Evolutionary conservation across 2,797 vertebrate genomes (phyloP).

Genomic region (Myripristis murdjan): DNA sequence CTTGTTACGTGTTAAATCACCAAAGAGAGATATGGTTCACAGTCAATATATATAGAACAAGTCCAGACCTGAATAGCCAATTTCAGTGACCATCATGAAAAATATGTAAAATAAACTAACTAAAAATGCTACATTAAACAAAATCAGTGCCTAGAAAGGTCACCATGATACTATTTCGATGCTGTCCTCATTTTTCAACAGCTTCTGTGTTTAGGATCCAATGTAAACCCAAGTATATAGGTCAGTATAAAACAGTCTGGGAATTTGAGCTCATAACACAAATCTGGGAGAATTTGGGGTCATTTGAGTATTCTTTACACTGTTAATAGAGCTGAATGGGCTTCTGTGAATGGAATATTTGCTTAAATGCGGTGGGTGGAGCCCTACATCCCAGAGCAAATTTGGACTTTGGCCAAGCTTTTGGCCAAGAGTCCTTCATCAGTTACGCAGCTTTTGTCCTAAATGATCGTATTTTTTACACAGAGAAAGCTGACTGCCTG

Average conservation of each 20-base stretch:
- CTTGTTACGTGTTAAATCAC: neutral
- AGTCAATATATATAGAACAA: neutral
- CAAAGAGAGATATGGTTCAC: neutral
- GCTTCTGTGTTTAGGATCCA: constrained; percentile 40
- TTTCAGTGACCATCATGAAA: neutral
- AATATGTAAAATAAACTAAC: too few relatives aligned
- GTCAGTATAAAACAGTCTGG: constrained; percentile 64
- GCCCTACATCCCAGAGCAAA: constrained; percentile 54
- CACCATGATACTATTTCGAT: constrained; percentile 30
- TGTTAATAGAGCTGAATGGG: constrained; percentile 65
- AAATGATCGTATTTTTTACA: constrained; percentile 26
- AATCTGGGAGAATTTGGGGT: constrained; percentile 62
- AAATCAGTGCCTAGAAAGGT: constrained; percentile 30
- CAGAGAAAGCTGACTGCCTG: constrained; percentile 12
- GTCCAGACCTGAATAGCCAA: constrained; percentile 4
- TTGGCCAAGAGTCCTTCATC: constrained; percentile 22
- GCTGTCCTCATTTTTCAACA: constrained; percentile 45
- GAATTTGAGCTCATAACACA: constrained; percentile 64
- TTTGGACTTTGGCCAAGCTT: constrained; percentile 54
- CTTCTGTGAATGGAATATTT: constrained; percentile 76
- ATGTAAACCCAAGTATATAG: constrained; percentile 65
- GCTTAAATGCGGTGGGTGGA: constrained; percentile 61
- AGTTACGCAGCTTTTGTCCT: constrained; percentile 59
- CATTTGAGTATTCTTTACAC: constrained; percentile 46
- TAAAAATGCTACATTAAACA: neutral